These are phyloP conservation scores for Nycteola revayana DNA, from an alignment of 2,888 invertebrate genomes.

Conservation along the genomic window DNA sequence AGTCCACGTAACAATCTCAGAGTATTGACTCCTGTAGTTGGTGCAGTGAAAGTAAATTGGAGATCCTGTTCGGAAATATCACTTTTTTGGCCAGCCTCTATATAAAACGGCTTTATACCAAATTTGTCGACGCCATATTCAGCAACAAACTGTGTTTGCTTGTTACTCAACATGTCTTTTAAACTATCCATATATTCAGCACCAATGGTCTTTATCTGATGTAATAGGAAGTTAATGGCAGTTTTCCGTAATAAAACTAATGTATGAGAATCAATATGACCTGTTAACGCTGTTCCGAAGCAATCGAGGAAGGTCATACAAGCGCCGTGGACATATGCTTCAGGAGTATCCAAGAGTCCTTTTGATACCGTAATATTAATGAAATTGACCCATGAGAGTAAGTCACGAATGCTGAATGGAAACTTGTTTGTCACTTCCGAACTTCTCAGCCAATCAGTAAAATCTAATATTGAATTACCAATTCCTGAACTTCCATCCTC, in stretches of 20 bases:
- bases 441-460: conserved; percentile 88
- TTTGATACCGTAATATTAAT: conserved; percentile 85
- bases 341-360: conserved; percentile 69
- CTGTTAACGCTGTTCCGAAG: conserved; percentile 91
- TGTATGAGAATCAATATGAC: conserved; percentile 83
- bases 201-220: conserved; percentile 73
- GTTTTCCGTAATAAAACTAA: conserved; percentile 66
- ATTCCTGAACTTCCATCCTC: conserved; percentile 81
- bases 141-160: conserved; percentile 53
- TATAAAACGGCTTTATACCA: conserved; percentile 90
- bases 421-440: conserved; percentile 89
- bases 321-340: conserved; percentile 94
- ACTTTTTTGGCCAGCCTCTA: conserved; percentile 74
- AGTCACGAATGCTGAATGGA: conserved; percentile 94
- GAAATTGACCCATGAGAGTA: conserved; percentile 95
- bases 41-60: conserved; percentile 88
- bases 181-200: conserved; percentile 55
- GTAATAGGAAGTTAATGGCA: conserved; percentile 81
- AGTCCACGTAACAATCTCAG: conserved; percentile 93
- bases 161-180: conserved; percentile 54
- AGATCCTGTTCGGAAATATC: conserved; percentile 41
- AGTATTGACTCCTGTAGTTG: conserved; percentile 91
- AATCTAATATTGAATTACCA: conserved; percentile 88
- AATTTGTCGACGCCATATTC: conserved; percentile 73
- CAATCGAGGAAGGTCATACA: conserved; percentile 95